phyloP scores from a whole-genome alignment of 2,888 invertebrate species.

The Adineta ricciae region DNA sequence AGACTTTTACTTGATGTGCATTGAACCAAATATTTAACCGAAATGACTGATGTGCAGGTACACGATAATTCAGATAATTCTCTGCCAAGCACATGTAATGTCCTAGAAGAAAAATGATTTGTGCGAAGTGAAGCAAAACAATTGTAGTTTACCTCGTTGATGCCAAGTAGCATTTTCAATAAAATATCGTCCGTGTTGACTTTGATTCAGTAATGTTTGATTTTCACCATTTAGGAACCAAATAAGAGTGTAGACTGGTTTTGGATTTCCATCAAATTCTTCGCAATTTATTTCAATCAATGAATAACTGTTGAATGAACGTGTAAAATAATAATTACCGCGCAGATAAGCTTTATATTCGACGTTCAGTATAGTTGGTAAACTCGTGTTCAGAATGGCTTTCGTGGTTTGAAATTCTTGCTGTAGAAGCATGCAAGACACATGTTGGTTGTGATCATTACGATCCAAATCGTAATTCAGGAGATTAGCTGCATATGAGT shows the following conservation, averaged over 20 bases:
- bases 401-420: background rate
- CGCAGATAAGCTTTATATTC: constrained; percentile 15
- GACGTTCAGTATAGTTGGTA: background rate
- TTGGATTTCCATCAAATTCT: constrained; percentile 18
- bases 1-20: background rate
- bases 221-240: background rate
- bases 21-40: constrained; percentile 7
- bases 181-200: background rate
- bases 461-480: background rate
- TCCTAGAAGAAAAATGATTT: background rate
- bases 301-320: background rate
- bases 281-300: background rate
- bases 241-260: background rate
- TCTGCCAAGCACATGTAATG: background rate
- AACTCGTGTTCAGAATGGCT: background rate
- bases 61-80: constrained; percentile 1
- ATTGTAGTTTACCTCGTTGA: background rate
- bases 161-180: background rate
- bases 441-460: background rate
- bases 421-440: background rate
- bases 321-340: background rate
- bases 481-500: background rate
- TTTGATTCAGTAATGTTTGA: background rate
- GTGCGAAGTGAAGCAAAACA: background rate
- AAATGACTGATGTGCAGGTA: background rate